phyloP scores from a whole-genome alignment of 2,888 invertebrate genomes.

The Scelioninae gen. 1 region DNA sequence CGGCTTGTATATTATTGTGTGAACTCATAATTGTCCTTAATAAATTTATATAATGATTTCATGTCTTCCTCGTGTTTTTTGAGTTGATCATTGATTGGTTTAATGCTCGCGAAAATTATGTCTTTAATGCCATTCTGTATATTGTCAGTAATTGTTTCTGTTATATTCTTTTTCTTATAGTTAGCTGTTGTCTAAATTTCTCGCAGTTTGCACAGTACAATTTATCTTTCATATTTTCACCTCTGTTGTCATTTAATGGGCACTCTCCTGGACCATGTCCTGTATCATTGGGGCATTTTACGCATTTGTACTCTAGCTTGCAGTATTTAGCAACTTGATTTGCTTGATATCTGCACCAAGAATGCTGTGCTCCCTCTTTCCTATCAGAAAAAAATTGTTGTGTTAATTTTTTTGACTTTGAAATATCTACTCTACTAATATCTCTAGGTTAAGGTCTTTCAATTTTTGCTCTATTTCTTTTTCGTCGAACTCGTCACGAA shows the following conservation, averaged over 20 bases:
- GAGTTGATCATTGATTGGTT: too few species aligned
- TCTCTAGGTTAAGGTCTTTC: background rate
- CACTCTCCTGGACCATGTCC: conserved; percentile 36
- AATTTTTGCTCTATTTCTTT: background rate
- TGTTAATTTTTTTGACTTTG: conserved; percentile 33
- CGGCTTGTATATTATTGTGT: too few species aligned
- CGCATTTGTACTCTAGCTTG: conserved; percentile 34
- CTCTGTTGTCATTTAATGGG: conserved; percentile 2
- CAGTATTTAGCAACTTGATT: conserved; percentile 22
- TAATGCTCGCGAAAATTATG: too few species aligned
- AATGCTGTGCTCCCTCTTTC: conserved; percentile 16
- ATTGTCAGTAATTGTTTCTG: too few species aligned
- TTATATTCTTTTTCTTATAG: conserved; percentile 19
- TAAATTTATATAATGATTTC: too few species aligned
- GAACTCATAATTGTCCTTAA: too few species aligned
- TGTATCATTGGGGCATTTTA: conserved; percentile 31
- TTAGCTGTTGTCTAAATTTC: conserved; percentile 50
- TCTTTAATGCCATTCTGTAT: too few species aligned
- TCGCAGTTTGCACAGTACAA: conserved; percentile 43
- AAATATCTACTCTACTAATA: background rate
- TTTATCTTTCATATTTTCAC: background rate
- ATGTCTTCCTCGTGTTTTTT: too few species aligned
- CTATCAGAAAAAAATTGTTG: conserved; percentile 34
- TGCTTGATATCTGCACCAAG: conserved; percentile 2
- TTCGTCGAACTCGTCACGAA: background rate